A percentile compares a stretch with the other conserved stretches of the same genome.
Evolutionary conservation across 2,113 vertebrate species (phyloP).

Genomic region (Trematocara zebra): DNA sequence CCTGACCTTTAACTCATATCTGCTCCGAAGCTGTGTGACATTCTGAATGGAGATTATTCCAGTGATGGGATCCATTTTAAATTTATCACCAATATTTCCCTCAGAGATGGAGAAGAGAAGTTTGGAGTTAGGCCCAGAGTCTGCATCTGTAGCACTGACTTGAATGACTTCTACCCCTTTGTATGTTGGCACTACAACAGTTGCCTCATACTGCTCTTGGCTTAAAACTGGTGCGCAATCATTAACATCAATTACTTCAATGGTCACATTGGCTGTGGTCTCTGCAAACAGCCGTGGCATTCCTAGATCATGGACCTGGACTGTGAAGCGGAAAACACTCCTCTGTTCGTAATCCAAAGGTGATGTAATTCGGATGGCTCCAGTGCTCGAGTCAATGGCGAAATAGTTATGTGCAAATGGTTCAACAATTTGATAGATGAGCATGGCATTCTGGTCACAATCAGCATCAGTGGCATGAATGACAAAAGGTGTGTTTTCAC

Average conservation of each 20-base stretch:
- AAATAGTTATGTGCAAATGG: slow-evolving; percentile 89
- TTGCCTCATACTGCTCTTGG: slow-evolving; percentile 80
- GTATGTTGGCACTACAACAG: slow-evolving; percentile 86
- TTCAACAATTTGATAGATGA: slow-evolving; percentile 93
- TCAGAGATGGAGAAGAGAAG: slow-evolving; percentile 90
- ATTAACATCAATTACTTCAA: slow-evolving; percentile 89
- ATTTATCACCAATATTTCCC: slow-evolving; percentile 96
- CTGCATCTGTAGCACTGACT: slow-evolving; percentile 85
- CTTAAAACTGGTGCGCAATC: slow-evolving; percentile 90
- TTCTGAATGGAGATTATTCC: slow-evolving; percentile 87
- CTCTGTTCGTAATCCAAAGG: slow-evolving; percentile 88
- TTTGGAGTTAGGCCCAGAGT: slow-evolving; percentile 83
- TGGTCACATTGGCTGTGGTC: slow-evolving; percentile 87
- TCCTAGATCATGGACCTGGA: slow-evolving; percentile 92
- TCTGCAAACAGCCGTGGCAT: slow-evolving; percentile 86
- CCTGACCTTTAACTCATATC: slow-evolving; percentile 87
- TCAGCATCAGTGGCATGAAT: slow-evolving; percentile 87
- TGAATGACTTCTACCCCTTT: slow-evolving; percentile 84
- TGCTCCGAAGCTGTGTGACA: slow-evolving; percentile 88
- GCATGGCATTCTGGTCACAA: slow-evolving; percentile 84
- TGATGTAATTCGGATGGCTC: slow-evolving; percentile 83
- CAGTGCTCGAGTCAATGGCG: slow-evolving; percentile 91
- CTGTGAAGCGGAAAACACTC: slow-evolving; percentile 85
- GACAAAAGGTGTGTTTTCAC: slow-evolving; percentile 83
- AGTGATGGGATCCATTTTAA: slow-evolving; percentile 77